These are phyloP conservation scores for Sphyrna mokarran DNA, from an alignment of 2,113 vertebrate genomes.

Conservation along the genomic window DNA sequence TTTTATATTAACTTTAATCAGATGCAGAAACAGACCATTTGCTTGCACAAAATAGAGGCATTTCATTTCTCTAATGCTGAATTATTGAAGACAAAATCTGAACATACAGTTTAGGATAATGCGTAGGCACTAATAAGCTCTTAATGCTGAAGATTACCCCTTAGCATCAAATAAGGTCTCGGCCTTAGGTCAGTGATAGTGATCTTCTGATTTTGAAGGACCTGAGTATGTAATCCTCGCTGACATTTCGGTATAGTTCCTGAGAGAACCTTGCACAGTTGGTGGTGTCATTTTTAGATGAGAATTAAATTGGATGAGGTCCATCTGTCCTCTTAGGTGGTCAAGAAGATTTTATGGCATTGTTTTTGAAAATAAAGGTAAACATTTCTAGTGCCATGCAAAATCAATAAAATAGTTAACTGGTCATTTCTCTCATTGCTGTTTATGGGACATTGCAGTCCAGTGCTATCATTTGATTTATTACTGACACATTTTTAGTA, in stretches of 20 bases:
- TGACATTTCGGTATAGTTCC: not conserved
- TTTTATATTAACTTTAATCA: not conserved
- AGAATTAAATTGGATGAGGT: not conserved
- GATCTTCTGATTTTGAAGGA: not conserved
- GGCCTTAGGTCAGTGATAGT: not conserved
- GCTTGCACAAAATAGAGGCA: not conserved
- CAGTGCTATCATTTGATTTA: not conserved
- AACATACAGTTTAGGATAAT: not conserved
- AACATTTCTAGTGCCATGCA: not conserved
- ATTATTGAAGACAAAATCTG: not conserved
- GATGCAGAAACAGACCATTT: not conserved
- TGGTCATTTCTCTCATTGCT: not conserved
- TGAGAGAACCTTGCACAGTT: not conserved
- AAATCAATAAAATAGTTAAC: not conserved
- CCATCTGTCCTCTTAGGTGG: not conserved
- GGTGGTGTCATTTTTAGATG: not conserved
- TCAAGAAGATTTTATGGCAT: not conserved
- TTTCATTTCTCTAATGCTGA: not conserved
- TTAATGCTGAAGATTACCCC: not conserved
- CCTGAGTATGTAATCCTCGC: not conserved
- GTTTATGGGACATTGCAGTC: not conserved
- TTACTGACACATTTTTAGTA: no score
- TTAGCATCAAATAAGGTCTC: not conserved
- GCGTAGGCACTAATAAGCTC: not conserved
- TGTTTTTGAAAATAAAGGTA: not conserved